Percentiles rank a stretch among this genome's conserved stretches.
Conservation (phyloP, 2,113 vertebrate species). For the Entelurus aequoreus region DNA sequence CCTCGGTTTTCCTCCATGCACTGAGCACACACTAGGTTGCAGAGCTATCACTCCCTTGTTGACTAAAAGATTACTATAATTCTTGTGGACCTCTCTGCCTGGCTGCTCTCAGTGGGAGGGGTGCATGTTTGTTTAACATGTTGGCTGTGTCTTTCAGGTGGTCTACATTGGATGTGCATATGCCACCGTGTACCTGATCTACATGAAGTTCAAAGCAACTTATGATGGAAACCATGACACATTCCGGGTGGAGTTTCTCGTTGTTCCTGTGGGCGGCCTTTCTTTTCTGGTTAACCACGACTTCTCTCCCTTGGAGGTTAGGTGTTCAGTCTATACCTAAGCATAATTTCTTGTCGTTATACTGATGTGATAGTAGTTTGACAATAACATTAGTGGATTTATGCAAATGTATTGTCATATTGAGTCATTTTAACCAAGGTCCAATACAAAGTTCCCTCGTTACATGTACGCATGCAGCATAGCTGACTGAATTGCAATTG, state of each 20-base stretch:
- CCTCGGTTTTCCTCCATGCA: neutral
- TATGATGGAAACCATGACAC: conserved; percentile 98
- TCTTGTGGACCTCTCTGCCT: neutral
- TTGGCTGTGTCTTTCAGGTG: conserved; percentile 68
- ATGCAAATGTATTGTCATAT: no score
- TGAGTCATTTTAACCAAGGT: no score
- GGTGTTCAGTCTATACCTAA: conserved; percentile 12
- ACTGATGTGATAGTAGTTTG: no score
- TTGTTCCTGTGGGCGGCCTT: conserved; percentile 92
- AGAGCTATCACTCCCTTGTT: conserved; percentile 30
- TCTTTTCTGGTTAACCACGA: conserved; percentile 96
- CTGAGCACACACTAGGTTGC: neutral
- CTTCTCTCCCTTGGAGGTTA: conserved; percentile 96
- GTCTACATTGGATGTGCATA: conserved; percentile 95
- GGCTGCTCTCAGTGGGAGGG: neutral
- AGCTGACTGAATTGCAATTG: no score
- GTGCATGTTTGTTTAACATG: neutral
- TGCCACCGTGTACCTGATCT: conserved; percentile 94
- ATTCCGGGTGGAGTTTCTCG: conserved; percentile 95
- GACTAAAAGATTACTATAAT: conserved; percentile 8
- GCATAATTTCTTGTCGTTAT: neutral
- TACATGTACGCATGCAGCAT: no score
- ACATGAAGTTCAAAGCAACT: conserved; percentile 95
- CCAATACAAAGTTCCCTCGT: no score
- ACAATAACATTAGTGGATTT: no score